A percentile compares a stretch with the other conserved stretches of the same genome.
These are phyloP conservation scores for Anastrepha ludens DNA, from an alignment of 1,140 invertebrate genomes.

Conservation along the genomic window DNA sequence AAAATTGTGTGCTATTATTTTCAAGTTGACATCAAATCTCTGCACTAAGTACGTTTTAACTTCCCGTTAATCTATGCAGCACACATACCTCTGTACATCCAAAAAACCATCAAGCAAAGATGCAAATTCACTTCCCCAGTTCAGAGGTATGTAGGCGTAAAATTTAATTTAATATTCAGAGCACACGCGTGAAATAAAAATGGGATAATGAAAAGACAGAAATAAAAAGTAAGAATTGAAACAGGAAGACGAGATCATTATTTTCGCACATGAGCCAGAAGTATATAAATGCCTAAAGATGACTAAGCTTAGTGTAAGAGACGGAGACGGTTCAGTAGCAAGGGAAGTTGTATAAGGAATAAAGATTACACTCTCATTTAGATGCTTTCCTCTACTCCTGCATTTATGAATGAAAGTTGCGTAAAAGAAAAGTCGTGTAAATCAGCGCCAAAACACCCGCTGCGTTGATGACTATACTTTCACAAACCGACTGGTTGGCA, in stretches of 20 bases:
- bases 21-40: slow-evolving; percentile 30
- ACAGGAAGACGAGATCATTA: not conserved
- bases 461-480: slow-evolving; percentile 14
- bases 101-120: slow-evolving; percentile 8
- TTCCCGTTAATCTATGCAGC: slow-evolving; percentile 2
- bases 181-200: slow-evolving; percentile 21
- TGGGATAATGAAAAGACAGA: not conserved
- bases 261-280: not conserved
- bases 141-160: not conserved
- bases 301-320: not conserved
- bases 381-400: not conserved
- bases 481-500: not conserved
- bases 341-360: not conserved
- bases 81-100: not conserved
- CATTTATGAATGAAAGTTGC: not conserved
- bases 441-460: slow-evolving; percentile 15
- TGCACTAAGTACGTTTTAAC: slow-evolving; percentile 42
- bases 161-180: slow-evolving; percentile 48
- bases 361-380: slow-evolving; percentile 19
- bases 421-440: not conserved
- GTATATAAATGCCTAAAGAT: not conserved
- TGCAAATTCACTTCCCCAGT: not conserved
- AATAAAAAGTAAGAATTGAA: slow-evolving; percentile 16
- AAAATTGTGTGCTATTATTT: not conserved
- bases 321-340: not conserved